Evolutionary conservation across 2,797 vertebrate species (phyloP), one percentile per base, ranked within the genome.

Genomic region (Cryptoprocta ferox): DNA sequence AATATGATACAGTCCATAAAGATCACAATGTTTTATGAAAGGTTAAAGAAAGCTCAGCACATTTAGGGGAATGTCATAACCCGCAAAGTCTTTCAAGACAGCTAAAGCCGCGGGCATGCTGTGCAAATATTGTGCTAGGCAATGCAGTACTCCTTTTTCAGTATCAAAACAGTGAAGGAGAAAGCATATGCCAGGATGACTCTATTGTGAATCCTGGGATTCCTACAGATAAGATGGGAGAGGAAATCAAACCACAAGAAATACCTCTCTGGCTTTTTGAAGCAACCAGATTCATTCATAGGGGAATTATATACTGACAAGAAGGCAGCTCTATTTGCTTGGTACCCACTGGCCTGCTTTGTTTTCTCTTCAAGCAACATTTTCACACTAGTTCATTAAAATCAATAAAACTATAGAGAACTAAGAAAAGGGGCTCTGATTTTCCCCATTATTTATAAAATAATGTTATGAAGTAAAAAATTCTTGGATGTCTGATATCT

Each of bases 1-100:
- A 99, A 99, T 99, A 99, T 99, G 99, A 99, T 99, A 99, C 99
- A 99, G 99, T 99, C 99, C 99, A 99, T 99, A 99, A 99, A 99
- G 99, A 99, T 99, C 99, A 99, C 99, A 99, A 99, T 99, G 99
- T 99, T 99, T 99, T 99, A 99, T 99, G 99, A 99, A 99, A 99
- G 99, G 99, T 99, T 99, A 99, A 99, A 99, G 99, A 99, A 99
- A 99, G 99, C 99, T 99, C 99, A 99, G 99, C 99, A 99, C 99
- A 99, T 99, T 99, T 99, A 99, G 99, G 99, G 98, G 99, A 99
- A 99, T 99, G 99, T 99, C 99, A 99, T 99, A 99, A 99, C 99
- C 99, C 99, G 97, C 97, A 99, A 99, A 99, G 99, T 99, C 99
- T 99, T 99, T 99, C 98, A 99, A 99, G 99, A 99, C 97, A 80